Evolutionary conservation across 2,888 invertebrate genomes (phyloP).

Genomic region (Apamea anceps): DNA sequence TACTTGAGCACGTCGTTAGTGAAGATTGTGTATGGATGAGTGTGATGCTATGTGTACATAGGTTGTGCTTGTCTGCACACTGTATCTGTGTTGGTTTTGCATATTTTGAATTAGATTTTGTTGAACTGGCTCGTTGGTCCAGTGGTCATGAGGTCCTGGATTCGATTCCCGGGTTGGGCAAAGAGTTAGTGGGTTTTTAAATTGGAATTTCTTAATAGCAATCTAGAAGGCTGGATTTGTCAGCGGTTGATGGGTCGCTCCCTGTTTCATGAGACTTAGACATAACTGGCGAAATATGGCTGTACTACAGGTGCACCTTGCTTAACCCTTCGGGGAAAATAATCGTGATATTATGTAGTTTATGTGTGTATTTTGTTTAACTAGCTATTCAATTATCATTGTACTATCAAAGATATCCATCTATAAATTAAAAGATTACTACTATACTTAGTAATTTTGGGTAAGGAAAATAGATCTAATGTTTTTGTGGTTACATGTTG

Average conservation of each 20-base stretch:
- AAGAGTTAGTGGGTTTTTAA: not conserved
- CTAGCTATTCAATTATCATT: not conserved
- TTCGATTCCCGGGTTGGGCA: not conserved
- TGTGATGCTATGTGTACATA: not conserved
- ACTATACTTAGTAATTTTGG: not conserved
- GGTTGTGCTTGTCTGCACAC: not conserved
- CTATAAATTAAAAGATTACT: not conserved
- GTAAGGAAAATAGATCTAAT: not conserved
- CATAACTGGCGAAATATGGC: no score
- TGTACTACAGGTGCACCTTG: no score
- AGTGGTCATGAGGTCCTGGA: not conserved
- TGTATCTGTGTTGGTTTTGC: constrained; percentile 15
- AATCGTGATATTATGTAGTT: no score
- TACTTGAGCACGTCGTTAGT: constrained; percentile 28
- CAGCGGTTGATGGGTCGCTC: not conserved
- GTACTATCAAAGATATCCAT: not conserved
- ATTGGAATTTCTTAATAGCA: not conserved
- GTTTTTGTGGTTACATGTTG: not conserved
- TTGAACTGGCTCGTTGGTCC: not conserved
- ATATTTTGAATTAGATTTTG: not conserved
- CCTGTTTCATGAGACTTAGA: not conserved
- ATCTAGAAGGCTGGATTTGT: not conserved
- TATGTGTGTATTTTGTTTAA: not conserved
- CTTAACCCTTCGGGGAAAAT: no score
- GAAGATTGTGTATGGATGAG: constrained; percentile 1